Evolutionary conservation across 1,140 invertebrate species (phyloP), one percentile per base, ranked within the genome.

Genomic region (Zophobas atratus): DNA sequence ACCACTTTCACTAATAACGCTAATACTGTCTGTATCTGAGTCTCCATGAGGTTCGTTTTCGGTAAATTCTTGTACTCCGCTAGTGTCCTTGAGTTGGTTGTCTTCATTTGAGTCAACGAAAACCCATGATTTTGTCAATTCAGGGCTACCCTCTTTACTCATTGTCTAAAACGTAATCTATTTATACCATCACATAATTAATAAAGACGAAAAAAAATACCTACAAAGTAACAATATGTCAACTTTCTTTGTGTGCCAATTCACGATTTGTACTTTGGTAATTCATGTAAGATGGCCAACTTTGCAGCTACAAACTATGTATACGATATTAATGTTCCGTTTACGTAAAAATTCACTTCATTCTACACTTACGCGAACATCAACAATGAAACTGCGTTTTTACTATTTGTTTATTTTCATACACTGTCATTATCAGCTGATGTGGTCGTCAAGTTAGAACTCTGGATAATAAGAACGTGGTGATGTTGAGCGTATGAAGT

Each of bases 21-120:
- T 76, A 35, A 79, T 63, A 71, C 78, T 70, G 72, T 79, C 78
- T 60, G 74, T 53, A 46, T 79, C 74, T 33, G 74, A 76, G 38
- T 79, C 77, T 33, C 32, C 20, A 20, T 79, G 35, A n/a, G 60
- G 34, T 41, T 75, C 71, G 39, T 70, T 38, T 70, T 78, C 77
- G n/a, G 71, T 70, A 36, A 78, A 51, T 75, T 75, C 77, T 56
- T 78, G 70, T 8, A 78, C 71, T n/a, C 72, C 49, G 56, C 71
- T 43, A 36, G 71, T 43, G 46, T 5, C 32, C 8, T 60, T 60
- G 35, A 39, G 35, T 48, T 43, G 5, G 49, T 46, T 6, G 43
- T 51, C 20, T 51, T 51, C 49, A 20, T 32, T 33, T 32, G 39
- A 6, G 34, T 72, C 55, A 8, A 73, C 51, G 56, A 55, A 36